Evolutionary conservation across 2,113 vertebrate species (phyloP).

Genomic region (Hippocampus barbouri): DNA sequence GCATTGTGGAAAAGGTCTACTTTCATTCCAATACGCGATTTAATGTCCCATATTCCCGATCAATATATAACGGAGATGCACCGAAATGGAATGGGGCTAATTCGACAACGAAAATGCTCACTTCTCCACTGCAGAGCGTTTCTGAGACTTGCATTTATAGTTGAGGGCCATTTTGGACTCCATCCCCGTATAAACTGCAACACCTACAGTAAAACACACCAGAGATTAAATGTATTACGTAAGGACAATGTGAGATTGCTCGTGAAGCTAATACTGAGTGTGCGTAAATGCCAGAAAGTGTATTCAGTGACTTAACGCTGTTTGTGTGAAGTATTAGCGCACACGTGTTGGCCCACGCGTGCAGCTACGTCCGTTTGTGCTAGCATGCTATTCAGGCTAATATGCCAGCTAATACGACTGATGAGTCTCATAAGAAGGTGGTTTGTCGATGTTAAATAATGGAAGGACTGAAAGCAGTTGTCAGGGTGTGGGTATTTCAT

Average conservation of each 20-base stretch:
- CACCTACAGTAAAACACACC: conserved; percentile 73
- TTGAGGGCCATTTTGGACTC: conserved; percentile 99
- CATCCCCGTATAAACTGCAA: conserved; percentile 98
- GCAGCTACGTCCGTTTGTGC: background rate
- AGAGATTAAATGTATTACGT: background rate
- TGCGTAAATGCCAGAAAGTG: no score
- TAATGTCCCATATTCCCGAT: no score
- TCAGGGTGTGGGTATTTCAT: background rate
- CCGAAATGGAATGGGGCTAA: no score
- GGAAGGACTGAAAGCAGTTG: background rate
- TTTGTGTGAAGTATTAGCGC: no score
- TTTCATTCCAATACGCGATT: no score
- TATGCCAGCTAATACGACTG: background rate
- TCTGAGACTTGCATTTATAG: conserved; percentile 99
- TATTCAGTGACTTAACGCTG: no score
- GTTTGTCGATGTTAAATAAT: background rate
- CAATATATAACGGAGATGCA: no score
- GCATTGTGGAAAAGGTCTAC: no score
- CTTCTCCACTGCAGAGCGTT: conserved; percentile 98
- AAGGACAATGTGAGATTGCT: background rate
- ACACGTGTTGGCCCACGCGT: background rate
- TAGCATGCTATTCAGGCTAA: background rate
- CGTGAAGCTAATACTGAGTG: background rate
- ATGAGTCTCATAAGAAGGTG: background rate
- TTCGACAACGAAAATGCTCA: conserved; percentile 59